Percentiles rank a stretch among this genome's conserved stretches.
Evolutionary conservation across 2,888 invertebrate species (phyloP).

Genomic region (Drosophila conformis): DNA sequence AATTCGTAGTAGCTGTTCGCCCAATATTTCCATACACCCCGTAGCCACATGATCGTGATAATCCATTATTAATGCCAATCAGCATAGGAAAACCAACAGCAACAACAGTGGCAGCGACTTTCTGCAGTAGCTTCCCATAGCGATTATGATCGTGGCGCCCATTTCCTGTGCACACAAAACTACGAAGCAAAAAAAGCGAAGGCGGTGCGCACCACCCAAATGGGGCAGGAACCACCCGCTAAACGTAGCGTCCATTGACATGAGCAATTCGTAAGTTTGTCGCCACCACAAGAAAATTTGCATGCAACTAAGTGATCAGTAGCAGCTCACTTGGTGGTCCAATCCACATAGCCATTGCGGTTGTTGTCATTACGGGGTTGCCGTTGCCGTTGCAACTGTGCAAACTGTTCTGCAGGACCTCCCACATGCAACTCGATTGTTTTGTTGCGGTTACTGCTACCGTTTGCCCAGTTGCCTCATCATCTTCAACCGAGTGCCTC

Average conservation of each 20-base stretch:
- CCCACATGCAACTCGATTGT: conserved; percentile 75
- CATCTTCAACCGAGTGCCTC: conserved; percentile 8
- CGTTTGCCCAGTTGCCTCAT: conserved; percentile 64
- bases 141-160: conserved; percentile 79
- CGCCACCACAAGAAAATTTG: conserved; percentile 73
- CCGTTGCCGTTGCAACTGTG: conserved; percentile 37
- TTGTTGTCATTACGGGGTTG: conserved; percentile 73
- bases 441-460: conserved; percentile 75
- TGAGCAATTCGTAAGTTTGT: conserved; percentile 83
- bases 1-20: conserved; percentile 51
- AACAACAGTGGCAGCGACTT: conserved; percentile 41
- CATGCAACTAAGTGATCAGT: conserved; percentile 59
- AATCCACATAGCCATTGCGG: conserved; percentile 49
- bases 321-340: conserved; percentile 71
- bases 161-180: conserved; percentile 42
- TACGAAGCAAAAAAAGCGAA: background rate
- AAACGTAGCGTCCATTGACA: conserved; percentile 64
- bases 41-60: conserved; percentile 82
- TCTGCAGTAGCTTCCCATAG: conserved; percentile 64
- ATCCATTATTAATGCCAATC: conserved; percentile 86
- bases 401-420: conserved; percentile 58
- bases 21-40: conserved; percentile 82
- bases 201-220: conserved; percentile 49
- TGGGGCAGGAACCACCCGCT: conserved; percentile 53
- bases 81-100: conserved; percentile 78